Percentiles rank a stretch among this genome's conserved stretches.
Evolutionary conservation across 2,113 vertebrate species (phyloP).

Genomic region (Hippocampus abdominalis): DNA sequence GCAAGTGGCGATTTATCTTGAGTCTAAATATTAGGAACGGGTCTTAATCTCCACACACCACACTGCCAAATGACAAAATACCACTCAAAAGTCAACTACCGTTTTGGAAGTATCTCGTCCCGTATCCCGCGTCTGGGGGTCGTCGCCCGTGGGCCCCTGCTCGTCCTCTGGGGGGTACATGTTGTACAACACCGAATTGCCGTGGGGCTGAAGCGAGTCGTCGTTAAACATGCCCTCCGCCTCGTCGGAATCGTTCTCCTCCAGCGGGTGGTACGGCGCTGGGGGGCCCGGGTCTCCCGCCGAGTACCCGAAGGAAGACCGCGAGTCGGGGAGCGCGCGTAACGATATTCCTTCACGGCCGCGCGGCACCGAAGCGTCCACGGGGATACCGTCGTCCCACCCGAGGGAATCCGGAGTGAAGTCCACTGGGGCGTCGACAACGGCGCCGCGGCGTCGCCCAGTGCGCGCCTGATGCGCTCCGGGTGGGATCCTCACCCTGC

Average conservation of each 20-base stretch:
- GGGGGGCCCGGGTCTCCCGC: constrained; percentile 16
- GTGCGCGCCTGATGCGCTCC: constrained; percentile 17
- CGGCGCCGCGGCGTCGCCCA: constrained; percentile 19
- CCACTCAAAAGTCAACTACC: constrained; percentile 55
- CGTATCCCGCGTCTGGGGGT: constrained; percentile 67
- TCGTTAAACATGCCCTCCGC: constrained; percentile 63
- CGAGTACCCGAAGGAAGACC: constrained; percentile 26
- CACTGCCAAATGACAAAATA: neutral
- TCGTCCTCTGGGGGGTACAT: constrained; percentile 55
- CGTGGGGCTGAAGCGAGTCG: constrained; percentile 65
- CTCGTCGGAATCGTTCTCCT: constrained; percentile 12
- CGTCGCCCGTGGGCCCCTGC: constrained; percentile 41
- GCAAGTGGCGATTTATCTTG: neutral
- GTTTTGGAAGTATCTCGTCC: constrained; percentile 76
- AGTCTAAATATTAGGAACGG: neutral
- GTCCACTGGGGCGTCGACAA: constrained; percentile 21
- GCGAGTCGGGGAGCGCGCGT: constrained; percentile 18
- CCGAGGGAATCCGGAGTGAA: neutral
- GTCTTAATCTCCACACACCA: neutral
- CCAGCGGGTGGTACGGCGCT: neutral
- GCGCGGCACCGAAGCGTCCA: constrained; percentile 11
- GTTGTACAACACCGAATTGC: constrained; percentile 76
- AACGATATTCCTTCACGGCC: constrained; percentile 12
- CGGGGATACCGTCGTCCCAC: neutral
- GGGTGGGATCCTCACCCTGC: neutral